A percentile compares a stretch with the other conserved stretches of the same genome.
These are phyloP conservation scores for Silurus lanzhouensis DNA, from an alignment of 2,797 vertebrate genomes.

Conservation along the genomic window DNA sequence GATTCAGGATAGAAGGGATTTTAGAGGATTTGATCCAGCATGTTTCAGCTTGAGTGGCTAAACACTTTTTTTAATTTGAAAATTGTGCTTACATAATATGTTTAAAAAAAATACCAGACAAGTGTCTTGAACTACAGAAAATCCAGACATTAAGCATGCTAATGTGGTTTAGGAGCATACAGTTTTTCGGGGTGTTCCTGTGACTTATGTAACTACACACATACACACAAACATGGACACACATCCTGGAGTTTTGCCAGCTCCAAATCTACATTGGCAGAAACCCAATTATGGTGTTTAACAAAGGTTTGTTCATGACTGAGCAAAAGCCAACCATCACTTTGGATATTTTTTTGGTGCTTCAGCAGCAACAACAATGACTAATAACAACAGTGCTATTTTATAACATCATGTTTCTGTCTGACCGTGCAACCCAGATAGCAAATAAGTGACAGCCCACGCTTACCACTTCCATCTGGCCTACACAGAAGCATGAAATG, in stretches of 20 bases:
- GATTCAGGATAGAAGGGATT: neutral
- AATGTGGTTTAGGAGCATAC: conserved; percentile 39
- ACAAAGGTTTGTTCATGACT: conserved; percentile 24
- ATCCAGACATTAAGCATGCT: conserved; percentile 38
- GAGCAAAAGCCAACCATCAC: neutral
- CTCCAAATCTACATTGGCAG: neutral
- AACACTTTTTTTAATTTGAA: conserved; percentile 37
- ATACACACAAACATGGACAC: conserved; percentile 19
- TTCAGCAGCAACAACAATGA: conserved; percentile 25
- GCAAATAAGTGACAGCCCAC: conserved; percentile 15
- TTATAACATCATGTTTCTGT: conserved; percentile 12
- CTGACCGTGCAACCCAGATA: neutral
- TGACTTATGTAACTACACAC: conserved; percentile 31
- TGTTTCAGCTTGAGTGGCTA: conserved; percentile 28
- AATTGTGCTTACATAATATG: conserved; percentile 38
- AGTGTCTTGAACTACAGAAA: conserved; percentile 26
- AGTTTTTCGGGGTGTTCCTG: conserved; percentile 27
- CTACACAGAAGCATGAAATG: neutral
- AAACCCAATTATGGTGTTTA: conserved; percentile 3
- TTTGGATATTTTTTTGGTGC: neutral
- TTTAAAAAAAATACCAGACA: neutral
- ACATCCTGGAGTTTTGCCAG: conserved; percentile 18
- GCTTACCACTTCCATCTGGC: conserved; percentile 13
- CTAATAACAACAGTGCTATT: neutral
- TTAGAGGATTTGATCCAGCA: neutral